Conservation (phyloP, 2,113 vertebrate genomes). For the Electrona antarctica region DNA sequence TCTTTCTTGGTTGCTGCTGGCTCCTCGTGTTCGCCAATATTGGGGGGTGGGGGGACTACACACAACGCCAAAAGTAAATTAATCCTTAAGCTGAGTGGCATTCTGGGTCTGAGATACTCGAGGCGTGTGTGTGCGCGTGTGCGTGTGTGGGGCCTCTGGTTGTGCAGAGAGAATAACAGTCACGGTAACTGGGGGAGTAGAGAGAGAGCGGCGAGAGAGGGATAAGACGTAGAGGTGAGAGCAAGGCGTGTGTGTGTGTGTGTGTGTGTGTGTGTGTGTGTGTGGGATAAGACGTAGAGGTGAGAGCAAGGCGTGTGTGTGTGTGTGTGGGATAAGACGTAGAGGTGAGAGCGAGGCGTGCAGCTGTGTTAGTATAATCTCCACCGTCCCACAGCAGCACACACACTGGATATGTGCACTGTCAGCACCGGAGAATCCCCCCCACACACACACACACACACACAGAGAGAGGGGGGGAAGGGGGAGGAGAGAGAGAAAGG, state of each 20-base stretch:
- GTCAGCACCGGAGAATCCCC: conserved; percentile 62
- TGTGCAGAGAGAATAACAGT: too few species aligned
- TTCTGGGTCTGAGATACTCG: too few species aligned
- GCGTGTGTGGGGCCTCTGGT: too few species aligned
- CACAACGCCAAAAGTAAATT: too few species aligned
- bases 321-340: conserved; percentile 30
- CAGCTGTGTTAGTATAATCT: conserved; percentile 74
- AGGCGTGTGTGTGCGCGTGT: too few species aligned
- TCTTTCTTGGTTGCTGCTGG: too few species aligned
- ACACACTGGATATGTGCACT: conserved; percentile 52
- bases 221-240: conserved; percentile 39
- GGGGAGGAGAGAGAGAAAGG: conserved; percentile 15
- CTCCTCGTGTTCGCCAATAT: too few species aligned
- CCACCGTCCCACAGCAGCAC: conserved; percentile 34
- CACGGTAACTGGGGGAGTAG: too few species aligned
- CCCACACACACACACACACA: background rate
- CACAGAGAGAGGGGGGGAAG: background rate
- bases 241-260: conserved; percentile 56
- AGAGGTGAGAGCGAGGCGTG: conserved; percentile 39
- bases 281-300: conserved; percentile 32
- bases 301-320: conserved; percentile 59
- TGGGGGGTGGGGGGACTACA: too few species aligned
- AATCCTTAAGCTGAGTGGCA: too few species aligned
- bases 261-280: conserved; percentile 43
- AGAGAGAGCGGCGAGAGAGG: background rate